Conservation (phyloP, 1,140 invertebrate genomes). For the Ericerus pela region DNA sequence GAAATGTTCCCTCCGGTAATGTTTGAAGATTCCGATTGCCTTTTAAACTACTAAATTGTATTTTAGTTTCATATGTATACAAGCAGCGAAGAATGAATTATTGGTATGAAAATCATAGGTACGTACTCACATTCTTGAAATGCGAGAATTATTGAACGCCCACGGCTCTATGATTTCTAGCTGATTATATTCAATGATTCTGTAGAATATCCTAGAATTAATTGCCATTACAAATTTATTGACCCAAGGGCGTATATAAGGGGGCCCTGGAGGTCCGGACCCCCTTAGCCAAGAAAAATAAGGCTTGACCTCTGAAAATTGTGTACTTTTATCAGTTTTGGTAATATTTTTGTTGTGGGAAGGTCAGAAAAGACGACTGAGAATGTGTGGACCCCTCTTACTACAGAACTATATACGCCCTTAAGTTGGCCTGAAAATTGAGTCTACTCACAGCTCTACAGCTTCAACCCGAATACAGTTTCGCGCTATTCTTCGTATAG, state of each 20-base stretch:
- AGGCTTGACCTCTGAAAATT: neutral
- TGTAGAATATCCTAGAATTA: slow-evolving; percentile 26
- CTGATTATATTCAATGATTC: slow-evolving; percentile 43
- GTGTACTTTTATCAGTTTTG: neutral
- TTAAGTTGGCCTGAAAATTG: neutral
- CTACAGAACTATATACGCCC: neutral
- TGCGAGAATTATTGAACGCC: slow-evolving; percentile 48
- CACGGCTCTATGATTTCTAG: slow-evolving; percentile 41
- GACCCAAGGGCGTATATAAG: too few relatives aligned
- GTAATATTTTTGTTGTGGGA: neutral
- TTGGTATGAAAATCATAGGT: slow-evolving; percentile 10
- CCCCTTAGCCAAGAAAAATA: too few relatives aligned
- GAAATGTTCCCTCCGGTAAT: slow-evolving; percentile 48
- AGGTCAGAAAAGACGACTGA: neutral
- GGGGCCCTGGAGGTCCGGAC: too few relatives aligned
- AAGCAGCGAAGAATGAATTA: neutral
- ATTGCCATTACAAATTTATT: neutral
- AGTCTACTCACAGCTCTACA: neutral
- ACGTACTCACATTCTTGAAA: slow-evolving; percentile 45
- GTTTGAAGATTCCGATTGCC: slow-evolving; percentile 43
- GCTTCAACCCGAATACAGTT: neutral
- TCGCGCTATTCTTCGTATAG: neutral
- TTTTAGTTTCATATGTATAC: neutral
- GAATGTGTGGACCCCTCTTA: neutral
- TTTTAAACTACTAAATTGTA: slow-evolving; percentile 42